Evolutionary conservation across 2,888 invertebrate genomes (phyloP), one percentile per base, ranked within the genome.

Genomic region (Drosophila siamana): DNA sequence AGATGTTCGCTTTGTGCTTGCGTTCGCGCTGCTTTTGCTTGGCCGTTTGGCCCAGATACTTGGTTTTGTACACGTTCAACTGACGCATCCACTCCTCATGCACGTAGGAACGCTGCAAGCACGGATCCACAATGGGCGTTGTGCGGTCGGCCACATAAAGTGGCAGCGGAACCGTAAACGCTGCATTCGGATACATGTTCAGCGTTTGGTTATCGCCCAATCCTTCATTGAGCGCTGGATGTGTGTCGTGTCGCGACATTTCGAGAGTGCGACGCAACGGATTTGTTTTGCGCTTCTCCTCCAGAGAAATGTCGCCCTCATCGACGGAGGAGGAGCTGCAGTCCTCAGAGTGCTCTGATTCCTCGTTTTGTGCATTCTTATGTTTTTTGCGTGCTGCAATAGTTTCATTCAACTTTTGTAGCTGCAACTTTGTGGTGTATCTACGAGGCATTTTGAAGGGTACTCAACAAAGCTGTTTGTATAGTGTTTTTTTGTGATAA

Each of bases 81-180:
- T 15, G 51, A 0, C 47, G 48, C 22, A 41, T 57, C 80, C 84
- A 88, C 0, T 76, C 50, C 0, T 74, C 56, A 16, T 68, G 51
- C 0, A 22, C 55, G 1, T 22, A 7, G 1, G 76, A 24, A 2
- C 83, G 76, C 2, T 40, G 26, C 0, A 19, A 9, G 36, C 88
- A 83, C 0, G 55, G 69, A n/a, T 83, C 83, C 16, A 71, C 9
- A 30, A 71, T 60, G 13, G 86, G 74, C 4, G 88, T 71, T 0
- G 41, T 24, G 5, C 60, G 74, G 2, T 24, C 36, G 8, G 76
- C 50, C 0, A 88, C 15, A 9, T 69, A 83, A 1, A 83, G 13
- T 0, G 83, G 76, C 19, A 88, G 13, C 0, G 82, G 73, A 24
- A 76, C 61, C 0, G 68, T 63, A 0, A 69, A 40, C 4, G 54